Percentiles rank a stretch among this genome's conserved stretches.
Evolutionary conservation across 2,888 invertebrate species (phyloP).

Genomic region (Dryococelus australis): DNA sequence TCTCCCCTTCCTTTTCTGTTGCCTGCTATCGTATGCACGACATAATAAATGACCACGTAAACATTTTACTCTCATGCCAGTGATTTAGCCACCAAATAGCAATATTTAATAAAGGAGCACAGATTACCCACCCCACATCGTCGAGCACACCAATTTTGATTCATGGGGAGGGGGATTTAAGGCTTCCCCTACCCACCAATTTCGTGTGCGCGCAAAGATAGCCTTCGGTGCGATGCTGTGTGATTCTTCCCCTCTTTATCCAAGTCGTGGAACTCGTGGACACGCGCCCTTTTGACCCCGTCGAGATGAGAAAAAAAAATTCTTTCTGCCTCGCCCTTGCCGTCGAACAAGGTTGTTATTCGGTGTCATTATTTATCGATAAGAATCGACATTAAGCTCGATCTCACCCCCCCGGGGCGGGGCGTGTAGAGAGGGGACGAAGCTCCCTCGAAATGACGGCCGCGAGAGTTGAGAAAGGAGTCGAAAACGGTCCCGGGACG

Average conservation of each 20-base stretch:
- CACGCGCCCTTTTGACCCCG: not conserved
- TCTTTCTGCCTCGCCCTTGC: not conserved
- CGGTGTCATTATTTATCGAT: conserved; percentile 11
- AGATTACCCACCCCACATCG: not conserved
- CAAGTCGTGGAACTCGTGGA: not conserved
- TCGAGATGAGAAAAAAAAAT: not conserved
- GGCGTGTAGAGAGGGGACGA: no score
- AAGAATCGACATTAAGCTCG: not conserved
- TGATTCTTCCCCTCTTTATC: no score
- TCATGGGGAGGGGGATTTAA: not conserved
- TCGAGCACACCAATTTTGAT: not conserved
- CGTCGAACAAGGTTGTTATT: conserved; percentile 11
- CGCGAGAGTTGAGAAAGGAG: no score
- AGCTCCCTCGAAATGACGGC: no score
- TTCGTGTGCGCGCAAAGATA: not conserved
- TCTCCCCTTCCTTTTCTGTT: no score
- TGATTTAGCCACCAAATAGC: not conserved
- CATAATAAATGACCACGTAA: no score
- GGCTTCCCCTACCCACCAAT: not conserved
- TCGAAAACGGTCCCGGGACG: not conserved
- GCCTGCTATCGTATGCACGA: no score
- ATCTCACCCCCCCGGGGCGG: not conserved
- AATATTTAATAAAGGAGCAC: not conserved
- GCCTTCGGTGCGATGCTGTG: not conserved
- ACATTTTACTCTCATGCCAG: not conserved